Evolutionary conservation across 2,113 vertebrate genomes (phyloP).

Genomic region (Vulpes lagopus): DNA sequence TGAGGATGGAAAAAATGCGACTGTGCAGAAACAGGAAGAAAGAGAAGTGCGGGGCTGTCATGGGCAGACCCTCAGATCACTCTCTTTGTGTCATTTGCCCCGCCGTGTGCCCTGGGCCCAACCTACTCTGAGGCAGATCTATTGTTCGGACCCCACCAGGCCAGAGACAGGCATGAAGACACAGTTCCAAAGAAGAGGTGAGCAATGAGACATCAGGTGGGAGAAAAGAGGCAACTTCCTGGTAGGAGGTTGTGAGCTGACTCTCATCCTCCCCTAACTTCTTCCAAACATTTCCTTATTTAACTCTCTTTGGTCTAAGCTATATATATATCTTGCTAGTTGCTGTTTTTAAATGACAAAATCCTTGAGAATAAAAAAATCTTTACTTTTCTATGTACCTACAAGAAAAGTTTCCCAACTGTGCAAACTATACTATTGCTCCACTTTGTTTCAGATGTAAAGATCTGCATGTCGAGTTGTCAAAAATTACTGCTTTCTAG

Average conservation of each 20-base stretch:
- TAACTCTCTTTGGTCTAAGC: not conserved
- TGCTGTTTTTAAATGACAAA: conserved; percentile 24
- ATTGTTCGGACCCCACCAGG: not conserved
- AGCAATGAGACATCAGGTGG: not conserved
- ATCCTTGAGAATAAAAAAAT: not conserved
- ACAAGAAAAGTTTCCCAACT: conserved; percentile 18
- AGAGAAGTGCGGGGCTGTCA: not conserved
- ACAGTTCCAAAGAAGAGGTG: not conserved
- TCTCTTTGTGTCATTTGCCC: not conserved
- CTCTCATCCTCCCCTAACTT: not conserved
- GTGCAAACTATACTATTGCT: not conserved
- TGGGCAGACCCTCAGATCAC: not conserved
- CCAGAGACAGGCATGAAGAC: not conserved
- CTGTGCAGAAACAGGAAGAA: not conserved
- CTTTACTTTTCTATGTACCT: conserved; percentile 2
- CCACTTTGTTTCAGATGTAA: not conserved
- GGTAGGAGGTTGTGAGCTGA: not conserved
- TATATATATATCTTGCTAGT: not conserved
- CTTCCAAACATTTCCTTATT: conserved; percentile 9
- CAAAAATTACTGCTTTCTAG: not conserved
- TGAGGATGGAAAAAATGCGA: not conserved
- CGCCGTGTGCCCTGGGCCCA: not conserved
- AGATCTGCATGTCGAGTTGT: not conserved
- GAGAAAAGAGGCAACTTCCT: not conserved
- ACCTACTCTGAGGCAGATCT: not conserved